These are phyloP conservation scores for Panulirus ornatus DNA, from an alignment of 1,140 invertebrate species.

Conservation along the genomic window DNA sequence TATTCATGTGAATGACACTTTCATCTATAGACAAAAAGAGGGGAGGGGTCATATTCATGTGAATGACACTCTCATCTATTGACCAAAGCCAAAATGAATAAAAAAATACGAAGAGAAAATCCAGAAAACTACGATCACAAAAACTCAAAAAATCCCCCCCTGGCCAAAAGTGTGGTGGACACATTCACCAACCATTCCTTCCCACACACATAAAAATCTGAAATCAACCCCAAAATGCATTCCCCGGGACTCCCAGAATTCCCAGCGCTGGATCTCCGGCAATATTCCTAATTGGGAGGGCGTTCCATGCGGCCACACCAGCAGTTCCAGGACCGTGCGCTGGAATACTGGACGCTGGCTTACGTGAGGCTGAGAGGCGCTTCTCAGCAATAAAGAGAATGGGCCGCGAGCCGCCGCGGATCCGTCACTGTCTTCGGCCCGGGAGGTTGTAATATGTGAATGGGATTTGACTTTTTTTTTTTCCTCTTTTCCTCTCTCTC, in stretches of 20 bases:
- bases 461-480: slow-evolving; percentile 42
- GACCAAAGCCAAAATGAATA: too few relatives aligned
- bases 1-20: too few relatives aligned
- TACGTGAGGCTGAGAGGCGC: slow-evolving; percentile 29
- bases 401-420: slow-evolving; percentile 8
- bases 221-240: slow-evolving; percentile 16
- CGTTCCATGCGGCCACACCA: not conserved
- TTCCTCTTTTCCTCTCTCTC: not conserved
- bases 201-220: not conserved
- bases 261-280: slow-evolving; percentile 18
- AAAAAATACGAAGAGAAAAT: too few relatives aligned
- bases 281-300: slow-evolving; percentile 52
- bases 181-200: not conserved
- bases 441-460: slow-evolving; percentile 44
- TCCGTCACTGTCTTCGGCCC: slow-evolving; percentile 41
- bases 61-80: too few relatives aligned
- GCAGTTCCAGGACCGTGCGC: slow-evolving; percentile 39
- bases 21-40: too few relatives aligned
- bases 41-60: too few relatives aligned
- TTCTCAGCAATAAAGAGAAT: slow-evolving; percentile 43
- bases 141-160: too few relatives aligned
- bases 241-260: not conserved
- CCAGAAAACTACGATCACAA: too few relatives aligned
- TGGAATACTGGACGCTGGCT: slow-evolving; percentile 52
- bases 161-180: too few relatives aligned